Base-by-base conservation (phyloP, 2,888 invertebrate species). In the Melipona bicolor region DNA sequence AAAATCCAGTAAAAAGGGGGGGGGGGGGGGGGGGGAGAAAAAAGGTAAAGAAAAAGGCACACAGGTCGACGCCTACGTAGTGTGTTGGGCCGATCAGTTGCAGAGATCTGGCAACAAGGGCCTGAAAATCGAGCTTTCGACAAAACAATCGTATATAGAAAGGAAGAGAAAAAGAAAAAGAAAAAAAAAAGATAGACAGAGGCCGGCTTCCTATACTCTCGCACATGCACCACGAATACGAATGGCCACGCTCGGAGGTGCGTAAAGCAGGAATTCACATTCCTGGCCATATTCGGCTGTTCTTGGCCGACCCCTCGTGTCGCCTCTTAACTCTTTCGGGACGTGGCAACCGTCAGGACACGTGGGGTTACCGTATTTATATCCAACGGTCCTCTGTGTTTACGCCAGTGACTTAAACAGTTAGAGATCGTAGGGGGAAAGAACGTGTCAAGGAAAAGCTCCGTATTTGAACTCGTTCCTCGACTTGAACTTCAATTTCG, bases 221-320 rank as follows among this genome's bases (percentile, higher is more conserved):
- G 75, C 72, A 9, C 68, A 73, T 82, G 79, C 79, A 82, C 82
- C 87, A 87, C 86, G 89, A 89, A 89, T 89, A 89, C 89, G 87
- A 89, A 89, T 89, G 89, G 77, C 75, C 70, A 64, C 54, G 67
- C 64, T 67, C 74, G 84, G 77, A 89, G 89, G 86, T 89, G 88
- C 90, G 89, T 89, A 88, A 84, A 88, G 81, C 81, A 89, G 91
- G 89, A 92, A 92, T 92, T 90, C 91, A 90, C 93, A 93, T 94
- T 93, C 93, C 91, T 93, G 88, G 88, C 93, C 93, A 92, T 93
- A 93, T 93, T 93, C 88, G 93, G 93, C 87, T 86, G 88, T 87
- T 27, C 21, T 43, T 87, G 32, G 85, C 86, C 86, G 90, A 88
- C 85, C 83, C 86, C 87, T 86, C 83, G 90, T 84, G 84, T 89